Evolutionary conservation across 2,797 vertebrate genomes (phyloP), one percentile per base, ranked within the genome.

Genomic region (Argyrosomus regius): DNA sequence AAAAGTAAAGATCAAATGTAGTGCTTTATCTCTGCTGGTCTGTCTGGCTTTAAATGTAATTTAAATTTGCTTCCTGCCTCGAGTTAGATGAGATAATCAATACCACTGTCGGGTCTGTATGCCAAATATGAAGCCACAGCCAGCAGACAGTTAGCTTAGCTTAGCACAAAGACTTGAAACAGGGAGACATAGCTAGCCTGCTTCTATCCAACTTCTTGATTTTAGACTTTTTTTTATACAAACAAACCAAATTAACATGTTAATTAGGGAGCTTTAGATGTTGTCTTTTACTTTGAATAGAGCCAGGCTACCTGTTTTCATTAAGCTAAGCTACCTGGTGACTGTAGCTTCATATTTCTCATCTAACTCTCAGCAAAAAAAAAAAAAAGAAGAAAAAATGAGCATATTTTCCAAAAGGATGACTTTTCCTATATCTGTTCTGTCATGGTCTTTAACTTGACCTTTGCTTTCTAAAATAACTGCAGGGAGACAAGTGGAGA

Each of bases 361-460:
- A 61, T 62, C 13, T 13, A 26, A 46, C 7, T 52, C 6, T 20
- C 2, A 0, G 17, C 17, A 78, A 41, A 22, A 22, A 22, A n/a
- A n/a, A n/a, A 24, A 39, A 39, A 39, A 39, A 9, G 8, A 50
- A 70, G 3, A 20, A 53, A 53, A 53, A 57, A 52, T 49, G 16
- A 56, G 5, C 1, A 0, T 9, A 28, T 28, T 72, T 64, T 16
- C 41, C 6, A 59, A 54, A 75, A 61, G 48, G 22, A 5, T 46
- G n/a, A n/a, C 0, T 45, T 14, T 48, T 50, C 8, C 53, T 81
- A 63, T 41, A 82, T 89, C 79, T 76, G 67, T 53, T 83, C 75
- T 53, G 82, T 78, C 54, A 54, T 78, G 80, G 72, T 85, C 83
- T 86, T 84, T 89, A 83, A 82, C 87, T 84, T 92, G 87, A 92